Evolutionary conservation across 1,140 invertebrate species (phyloP).

Genomic region (Drosophila simulans): DNA sequence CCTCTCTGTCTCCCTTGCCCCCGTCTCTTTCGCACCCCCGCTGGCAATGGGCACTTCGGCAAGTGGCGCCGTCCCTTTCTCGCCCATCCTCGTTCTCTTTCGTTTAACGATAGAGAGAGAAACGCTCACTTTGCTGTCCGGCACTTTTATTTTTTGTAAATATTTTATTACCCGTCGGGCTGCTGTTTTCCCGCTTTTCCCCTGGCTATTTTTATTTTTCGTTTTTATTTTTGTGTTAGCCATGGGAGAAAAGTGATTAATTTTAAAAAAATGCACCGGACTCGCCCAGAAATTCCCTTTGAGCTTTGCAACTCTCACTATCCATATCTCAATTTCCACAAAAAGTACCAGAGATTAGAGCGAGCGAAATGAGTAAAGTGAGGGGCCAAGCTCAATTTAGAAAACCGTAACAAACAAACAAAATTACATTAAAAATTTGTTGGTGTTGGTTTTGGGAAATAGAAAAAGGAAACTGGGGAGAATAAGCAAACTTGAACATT

Average conservation of each 20-base stretch:
- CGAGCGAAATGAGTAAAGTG: not conserved
- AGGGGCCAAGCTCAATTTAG: not conserved
- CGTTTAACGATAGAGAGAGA: slow-evolving; percentile 9
- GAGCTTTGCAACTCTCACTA: slow-evolving; percentile 4
- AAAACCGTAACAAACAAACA: not conserved
- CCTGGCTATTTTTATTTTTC: slow-evolving; percentile 5
- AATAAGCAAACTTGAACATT: no score
- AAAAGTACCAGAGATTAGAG: slow-evolving; percentile 2
- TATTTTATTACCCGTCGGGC: slow-evolving; percentile 36
- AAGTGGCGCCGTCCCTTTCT: slow-evolving; percentile 6
- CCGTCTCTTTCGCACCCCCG: not conserved
- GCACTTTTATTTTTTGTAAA: slow-evolving; percentile 51
- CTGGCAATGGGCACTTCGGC: slow-evolving; percentile 16
- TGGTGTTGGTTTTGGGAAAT: no score
- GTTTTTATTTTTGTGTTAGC: slow-evolving; percentile 27
- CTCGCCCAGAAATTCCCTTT: slow-evolving; percentile 50
- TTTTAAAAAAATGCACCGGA: slow-evolving; percentile 50
- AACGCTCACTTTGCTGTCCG: slow-evolving; percentile 38
- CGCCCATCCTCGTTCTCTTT: not conserved
- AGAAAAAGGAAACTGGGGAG: no score
- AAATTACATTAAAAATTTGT: not conserved
- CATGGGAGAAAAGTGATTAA: slow-evolving; percentile 30
- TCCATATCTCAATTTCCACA: not conserved
- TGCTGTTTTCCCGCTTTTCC: not conserved
- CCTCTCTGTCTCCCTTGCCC: not conserved